phyloP scores from a whole-genome alignment of 2,888 invertebrate species.

The Iselma pallidipennis region DNA sequence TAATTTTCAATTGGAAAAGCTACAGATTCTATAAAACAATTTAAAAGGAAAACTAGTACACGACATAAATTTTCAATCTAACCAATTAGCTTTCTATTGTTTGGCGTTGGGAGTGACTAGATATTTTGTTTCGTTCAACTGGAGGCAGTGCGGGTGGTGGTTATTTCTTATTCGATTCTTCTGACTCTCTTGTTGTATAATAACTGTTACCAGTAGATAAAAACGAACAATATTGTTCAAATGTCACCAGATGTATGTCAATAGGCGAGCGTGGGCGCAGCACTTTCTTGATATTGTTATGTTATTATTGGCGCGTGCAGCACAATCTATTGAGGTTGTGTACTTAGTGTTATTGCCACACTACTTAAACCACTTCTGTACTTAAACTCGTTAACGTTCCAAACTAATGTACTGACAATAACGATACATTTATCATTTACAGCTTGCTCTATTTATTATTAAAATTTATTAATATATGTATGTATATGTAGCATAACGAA shows the following conservation, averaged over 20 bases:
- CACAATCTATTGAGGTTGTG: slow-evolving; percentile 40
- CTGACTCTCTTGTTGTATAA: slow-evolving; percentile 3
- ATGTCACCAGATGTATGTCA: slow-evolving; percentile 46
- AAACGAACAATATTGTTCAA: slow-evolving; percentile 30
- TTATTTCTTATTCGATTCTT: background rate
- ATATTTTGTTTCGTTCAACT: background rate
- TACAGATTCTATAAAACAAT: background rate
- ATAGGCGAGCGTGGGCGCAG: slow-evolving; percentile 46
- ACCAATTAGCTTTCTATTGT: slow-evolving; percentile 28
- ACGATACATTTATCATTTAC: slow-evolving; percentile 8
- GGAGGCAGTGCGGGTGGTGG: background rate
- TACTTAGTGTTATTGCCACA: slow-evolving; percentile 34
- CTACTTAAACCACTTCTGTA: slow-evolving; percentile 13
- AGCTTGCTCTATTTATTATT: slow-evolving; percentile 1
- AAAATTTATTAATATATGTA: slow-evolving; percentile 7
- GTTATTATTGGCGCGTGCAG: slow-evolving; percentile 47
- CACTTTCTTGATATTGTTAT: slow-evolving; percentile 47
- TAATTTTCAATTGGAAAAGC: background rate
- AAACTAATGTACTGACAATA: slow-evolving; percentile 9
- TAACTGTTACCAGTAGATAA: slow-evolving; percentile 2
- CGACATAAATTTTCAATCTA: slow-evolving; percentile 18
- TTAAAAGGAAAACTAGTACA: background rate
- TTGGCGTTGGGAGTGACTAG: background rate
- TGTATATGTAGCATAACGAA: too few relatives aligned
- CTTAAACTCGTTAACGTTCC: slow-evolving; percentile 4